phyloP scores from a whole-genome alignment of 2,888 invertebrate species.

The Xanthorhoe designata region DNA sequence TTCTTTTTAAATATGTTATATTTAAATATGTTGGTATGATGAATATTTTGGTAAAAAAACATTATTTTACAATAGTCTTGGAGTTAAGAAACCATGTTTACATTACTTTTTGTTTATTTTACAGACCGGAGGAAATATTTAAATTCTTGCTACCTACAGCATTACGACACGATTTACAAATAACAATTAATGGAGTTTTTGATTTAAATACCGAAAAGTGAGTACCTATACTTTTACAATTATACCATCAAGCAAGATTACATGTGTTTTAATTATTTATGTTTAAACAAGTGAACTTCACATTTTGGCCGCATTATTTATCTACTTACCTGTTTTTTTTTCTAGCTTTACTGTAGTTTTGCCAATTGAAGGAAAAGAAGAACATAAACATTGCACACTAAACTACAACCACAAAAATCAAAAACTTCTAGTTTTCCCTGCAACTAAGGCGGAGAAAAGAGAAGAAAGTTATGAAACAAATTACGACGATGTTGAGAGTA shows the following conservation, averaged over 20 bases:
- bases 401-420: conserved; percentile 13
- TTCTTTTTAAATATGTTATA: no score
- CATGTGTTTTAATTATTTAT: no score
- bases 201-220: conserved; percentile 22
- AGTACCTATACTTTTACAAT: conserved; percentile 2
- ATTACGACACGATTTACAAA: conserved; percentile 6
- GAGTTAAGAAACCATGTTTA: not conserved
- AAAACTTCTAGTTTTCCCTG: not conserved
- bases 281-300: not conserved
- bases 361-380: conserved; percentile 5
- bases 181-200: conserved; percentile 17
- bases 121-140: not conserved
- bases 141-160: conserved; percentile 19
- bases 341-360: conserved; percentile 20
- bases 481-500: conserved; percentile 1
- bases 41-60: not conserved
- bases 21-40: no score
- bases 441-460: not conserved
- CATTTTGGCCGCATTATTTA: not conserved
- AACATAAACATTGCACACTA: conserved; percentile 1
- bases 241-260: no score
- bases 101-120: not conserved
- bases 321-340: conserved; percentile 5
- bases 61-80: not conserved
- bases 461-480: not conserved